Evolutionary conservation across 2,888 invertebrate genomes (phyloP).

Genomic region (Dermolepida albohirtum): DNA sequence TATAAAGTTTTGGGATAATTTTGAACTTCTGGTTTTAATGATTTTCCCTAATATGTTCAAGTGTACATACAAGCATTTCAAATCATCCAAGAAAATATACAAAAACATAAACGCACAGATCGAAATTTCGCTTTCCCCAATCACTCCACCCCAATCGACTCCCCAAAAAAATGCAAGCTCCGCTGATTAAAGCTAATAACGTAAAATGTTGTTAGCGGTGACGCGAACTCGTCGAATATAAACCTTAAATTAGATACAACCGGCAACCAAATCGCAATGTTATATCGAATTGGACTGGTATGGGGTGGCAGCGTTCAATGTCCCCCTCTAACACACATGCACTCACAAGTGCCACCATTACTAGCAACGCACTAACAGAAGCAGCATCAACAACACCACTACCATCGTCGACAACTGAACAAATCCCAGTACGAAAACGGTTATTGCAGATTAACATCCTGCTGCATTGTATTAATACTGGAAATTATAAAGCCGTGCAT

Average conservation of each 20-base stretch:
- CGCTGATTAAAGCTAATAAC: slow-evolving; percentile 51
- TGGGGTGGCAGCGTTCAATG: slow-evolving; percentile 31
- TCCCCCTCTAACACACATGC: slow-evolving; percentile 46
- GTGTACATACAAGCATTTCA: too few relatives aligned
- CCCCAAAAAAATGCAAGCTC: slow-evolving; percentile 21
- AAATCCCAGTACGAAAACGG: slow-evolving; percentile 64
- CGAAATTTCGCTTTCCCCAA: neutral
- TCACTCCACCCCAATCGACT: neutral
- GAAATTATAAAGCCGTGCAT: slow-evolving; percentile 65
- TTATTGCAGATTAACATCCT: slow-evolving; percentile 67
- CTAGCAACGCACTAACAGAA: neutral
- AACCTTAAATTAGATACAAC: slow-evolving; percentile 60
- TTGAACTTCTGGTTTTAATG: too few relatives aligned
- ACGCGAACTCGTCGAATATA: slow-evolving; percentile 52
- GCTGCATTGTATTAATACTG: slow-evolving; percentile 65
- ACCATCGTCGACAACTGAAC: slow-evolving; percentile 45
- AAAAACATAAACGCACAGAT: too few relatives aligned
- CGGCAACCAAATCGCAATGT: slow-evolving; percentile 57
- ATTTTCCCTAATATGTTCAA: too few relatives aligned
- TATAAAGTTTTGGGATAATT: too few relatives aligned
- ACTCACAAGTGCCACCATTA: neutral
- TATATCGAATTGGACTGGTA: slow-evolving; percentile 46
- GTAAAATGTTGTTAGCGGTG: slow-evolving; percentile 51
- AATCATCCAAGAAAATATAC: too few relatives aligned
- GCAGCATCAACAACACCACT: slow-evolving; percentile 12